Percentiles rank a stretch among this genome's conserved stretches.
Evolutionary conservation across 2,888 invertebrate genomes (phyloP).

Genomic region (Nezara viridula): DNA sequence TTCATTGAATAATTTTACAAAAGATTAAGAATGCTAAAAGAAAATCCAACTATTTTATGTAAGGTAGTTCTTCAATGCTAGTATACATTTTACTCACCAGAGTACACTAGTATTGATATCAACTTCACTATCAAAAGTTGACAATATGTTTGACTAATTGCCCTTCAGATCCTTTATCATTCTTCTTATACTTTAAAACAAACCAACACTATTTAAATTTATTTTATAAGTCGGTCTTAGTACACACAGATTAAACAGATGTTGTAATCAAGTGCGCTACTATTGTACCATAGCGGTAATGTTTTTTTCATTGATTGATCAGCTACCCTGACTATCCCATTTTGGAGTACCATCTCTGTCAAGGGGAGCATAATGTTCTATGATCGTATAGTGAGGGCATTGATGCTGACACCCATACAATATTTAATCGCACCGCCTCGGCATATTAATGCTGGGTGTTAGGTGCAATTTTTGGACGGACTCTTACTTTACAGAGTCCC

Average conservation of each 20-base stretch:
- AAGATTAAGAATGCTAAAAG: background rate
- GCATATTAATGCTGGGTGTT: background rate
- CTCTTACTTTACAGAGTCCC: constrained; percentile 54
- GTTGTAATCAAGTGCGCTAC: too few relatives aligned
- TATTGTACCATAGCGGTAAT: background rate
- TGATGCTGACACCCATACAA: constrained; percentile 84
- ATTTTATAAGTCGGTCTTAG: background rate
- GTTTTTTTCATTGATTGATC: background rate
- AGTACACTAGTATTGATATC: background rate
- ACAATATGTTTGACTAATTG: background rate
- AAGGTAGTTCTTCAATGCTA: background rate
- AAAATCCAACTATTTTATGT: background rate
- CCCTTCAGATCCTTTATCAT: background rate
- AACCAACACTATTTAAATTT: background rate
- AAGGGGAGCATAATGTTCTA: constrained; percentile 89
- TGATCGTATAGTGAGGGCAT: constrained; percentile 89
- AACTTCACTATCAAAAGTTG: accelerated
- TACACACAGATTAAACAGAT: background rate
- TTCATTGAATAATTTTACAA: background rate
- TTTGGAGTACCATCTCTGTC: constrained; percentile 68
- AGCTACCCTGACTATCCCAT: background rate
- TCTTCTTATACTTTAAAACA: background rate
- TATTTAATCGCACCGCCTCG: constrained; percentile 69
- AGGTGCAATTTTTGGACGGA: constrained; percentile 56
- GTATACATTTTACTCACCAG: background rate